These are phyloP conservation scores for Pseudachorutes palmiensis DNA, from an alignment of 1,140 invertebrate genomes.

Conservation along the genomic window DNA sequence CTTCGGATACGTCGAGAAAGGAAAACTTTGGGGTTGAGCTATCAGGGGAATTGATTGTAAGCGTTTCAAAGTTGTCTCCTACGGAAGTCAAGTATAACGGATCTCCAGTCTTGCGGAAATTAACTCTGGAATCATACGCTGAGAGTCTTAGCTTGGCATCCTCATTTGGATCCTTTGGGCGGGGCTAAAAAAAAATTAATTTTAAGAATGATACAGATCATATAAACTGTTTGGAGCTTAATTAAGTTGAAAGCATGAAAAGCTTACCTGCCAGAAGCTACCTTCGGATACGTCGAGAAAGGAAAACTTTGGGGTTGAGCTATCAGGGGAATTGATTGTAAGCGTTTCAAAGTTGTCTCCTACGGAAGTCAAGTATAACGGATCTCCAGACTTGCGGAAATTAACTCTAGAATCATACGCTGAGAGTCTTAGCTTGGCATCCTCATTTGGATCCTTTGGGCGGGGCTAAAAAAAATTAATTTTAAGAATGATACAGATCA, in stretches of 20 bases:
- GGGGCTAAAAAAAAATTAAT: constrained; percentile 28
- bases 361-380: constrained; percentile 23
- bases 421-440: constrained; percentile 19
- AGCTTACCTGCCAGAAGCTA: constrained; percentile 68
- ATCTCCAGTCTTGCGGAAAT: constrained; percentile 27
- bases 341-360: constrained; percentile 29
- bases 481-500: too few relatives aligned
- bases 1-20: not conserved
- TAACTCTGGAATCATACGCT: constrained; percentile 33
- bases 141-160: constrained; percentile 20
- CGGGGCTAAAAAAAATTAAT: constrained; percentile 30
- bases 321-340: constrained; percentile 32
- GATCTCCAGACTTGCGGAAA: constrained; percentile 24
- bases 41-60: constrained; percentile 32
- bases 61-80: constrained; percentile 28
- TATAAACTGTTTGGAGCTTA: too few relatives aligned
- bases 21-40: constrained; percentile 11
- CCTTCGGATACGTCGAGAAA: not conserved
- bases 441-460: constrained; percentile 28
- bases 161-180: constrained; percentile 30
- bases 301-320: constrained; percentile 4
- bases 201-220: too few relatives aligned
- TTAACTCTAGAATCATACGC: constrained; percentile 36
- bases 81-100: constrained; percentile 24
- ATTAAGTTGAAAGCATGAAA: too few relatives aligned